Conservation (phyloP, 2,888 invertebrate species). For the Parnassius mnemosyne region DNA sequence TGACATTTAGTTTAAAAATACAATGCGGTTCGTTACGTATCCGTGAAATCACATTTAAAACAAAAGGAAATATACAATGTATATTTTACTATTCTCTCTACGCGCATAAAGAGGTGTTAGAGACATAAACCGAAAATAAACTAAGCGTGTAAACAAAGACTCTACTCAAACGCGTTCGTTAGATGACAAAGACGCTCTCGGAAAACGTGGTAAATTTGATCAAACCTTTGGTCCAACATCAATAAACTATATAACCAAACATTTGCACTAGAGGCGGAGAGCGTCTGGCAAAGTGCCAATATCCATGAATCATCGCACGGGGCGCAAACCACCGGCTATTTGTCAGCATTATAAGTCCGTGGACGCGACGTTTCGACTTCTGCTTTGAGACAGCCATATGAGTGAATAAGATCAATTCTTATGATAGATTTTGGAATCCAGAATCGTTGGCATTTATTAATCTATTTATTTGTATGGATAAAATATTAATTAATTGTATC, state of each 20-base stretch:
- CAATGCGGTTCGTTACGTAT: too few species aligned
- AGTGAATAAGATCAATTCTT: background rate
- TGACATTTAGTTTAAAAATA: too few species aligned
- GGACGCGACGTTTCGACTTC: constrained; percentile 34
- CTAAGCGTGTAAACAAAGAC: constrained; percentile 19
- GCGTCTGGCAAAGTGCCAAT: constrained; percentile 57
- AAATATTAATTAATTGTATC: too few species aligned
- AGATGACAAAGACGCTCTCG: constrained; percentile 3
- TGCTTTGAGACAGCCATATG: constrained; percentile 20
- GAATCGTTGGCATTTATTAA: too few species aligned
- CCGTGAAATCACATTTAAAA: constrained; percentile 13
- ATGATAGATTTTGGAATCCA: background rate
- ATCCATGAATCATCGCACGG: constrained; percentile 66
- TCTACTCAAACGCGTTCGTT: constrained; percentile 11
- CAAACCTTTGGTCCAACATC: constrained; percentile 18
- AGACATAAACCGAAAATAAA: constrained; percentile 19
- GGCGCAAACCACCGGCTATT: constrained; percentile 62
- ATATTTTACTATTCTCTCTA: constrained; percentile 16
- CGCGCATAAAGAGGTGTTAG: constrained; percentile 22
- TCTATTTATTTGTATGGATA: too few species aligned
- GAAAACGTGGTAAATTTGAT: background rate
- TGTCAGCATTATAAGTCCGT: constrained; percentile 62
- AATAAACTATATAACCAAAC: constrained; percentile 5
- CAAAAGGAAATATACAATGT: constrained; percentile 15
- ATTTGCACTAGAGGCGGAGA: constrained; percentile 6